These are phyloP conservation scores for Acanthiza pusilla DNA, from an alignment of 2,797 vertebrate genomes.

Conservation along the genomic window DNA sequence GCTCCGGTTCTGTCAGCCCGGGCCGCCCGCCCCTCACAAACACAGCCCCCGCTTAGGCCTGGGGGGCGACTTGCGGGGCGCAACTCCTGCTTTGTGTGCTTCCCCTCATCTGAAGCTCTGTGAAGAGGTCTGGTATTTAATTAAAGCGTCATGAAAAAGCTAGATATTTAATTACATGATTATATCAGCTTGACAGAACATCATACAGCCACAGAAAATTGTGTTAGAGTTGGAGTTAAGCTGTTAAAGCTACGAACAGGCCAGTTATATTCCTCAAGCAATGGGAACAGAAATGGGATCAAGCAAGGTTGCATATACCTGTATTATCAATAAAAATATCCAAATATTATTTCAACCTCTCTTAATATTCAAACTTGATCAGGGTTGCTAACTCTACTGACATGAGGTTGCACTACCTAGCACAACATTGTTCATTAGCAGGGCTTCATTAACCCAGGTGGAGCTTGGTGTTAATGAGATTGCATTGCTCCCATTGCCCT, in stretches of 20 bases:
- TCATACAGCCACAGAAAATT: background rate
- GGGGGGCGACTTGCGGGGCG: accelerated
- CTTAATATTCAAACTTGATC: background rate
- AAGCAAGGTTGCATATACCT: background rate
- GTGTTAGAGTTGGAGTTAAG: background rate
- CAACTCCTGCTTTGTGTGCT: background rate
- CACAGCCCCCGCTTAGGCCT: background rate
- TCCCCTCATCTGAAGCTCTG: background rate
- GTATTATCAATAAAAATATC: background rate
- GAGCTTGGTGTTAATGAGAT: background rate
- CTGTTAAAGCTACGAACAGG: background rate
- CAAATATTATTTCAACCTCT: background rate
- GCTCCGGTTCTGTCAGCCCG: accelerated
- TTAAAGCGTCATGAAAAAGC: background rate
- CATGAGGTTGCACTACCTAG: background rate
- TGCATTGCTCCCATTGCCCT: background rate
- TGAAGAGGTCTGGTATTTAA: background rate
- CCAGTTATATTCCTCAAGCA: background rate
- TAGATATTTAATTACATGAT: background rate
- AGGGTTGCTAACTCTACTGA: background rate
- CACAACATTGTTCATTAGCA: background rate
- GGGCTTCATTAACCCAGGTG: background rate
- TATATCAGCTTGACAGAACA: background rate
- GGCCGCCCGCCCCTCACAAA: background rate
- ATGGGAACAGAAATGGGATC: background rate